These are phyloP conservation scores for Diprion similis DNA, from an alignment of 1,140 invertebrate genomes.

Conservation along the genomic window DNA sequence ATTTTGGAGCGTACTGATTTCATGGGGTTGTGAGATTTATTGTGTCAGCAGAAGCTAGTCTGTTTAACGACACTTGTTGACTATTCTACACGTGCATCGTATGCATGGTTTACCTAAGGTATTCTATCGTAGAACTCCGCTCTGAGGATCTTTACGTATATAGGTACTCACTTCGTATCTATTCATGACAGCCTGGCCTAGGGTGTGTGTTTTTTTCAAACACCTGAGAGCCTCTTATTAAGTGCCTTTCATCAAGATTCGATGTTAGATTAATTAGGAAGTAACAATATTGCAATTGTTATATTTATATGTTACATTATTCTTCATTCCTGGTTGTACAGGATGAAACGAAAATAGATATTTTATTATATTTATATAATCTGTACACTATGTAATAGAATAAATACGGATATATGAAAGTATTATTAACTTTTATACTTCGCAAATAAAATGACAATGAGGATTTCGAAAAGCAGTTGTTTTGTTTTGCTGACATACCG, in stretches of 20 bases:
- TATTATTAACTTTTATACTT: constrained; percentile 21
- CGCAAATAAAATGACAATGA: neutral
- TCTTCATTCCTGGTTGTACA: constrained; percentile 46
- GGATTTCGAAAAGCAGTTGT: no score
- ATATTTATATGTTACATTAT: constrained; percentile 38
- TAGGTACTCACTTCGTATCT: constrained; percentile 17
- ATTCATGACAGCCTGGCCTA: constrained; percentile 13
- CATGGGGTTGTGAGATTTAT: neutral
- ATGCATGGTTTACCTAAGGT: no score
- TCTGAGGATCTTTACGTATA: constrained; percentile 10
- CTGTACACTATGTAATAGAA: constrained; percentile 1
- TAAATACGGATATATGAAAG: constrained; percentile 16
- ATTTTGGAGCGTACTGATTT: constrained; percentile 20
- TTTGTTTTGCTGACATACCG: no score
- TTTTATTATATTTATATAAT: constrained; percentile 45
- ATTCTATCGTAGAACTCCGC: neutral
- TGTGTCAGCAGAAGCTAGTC: neutral
- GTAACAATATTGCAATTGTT: constrained; percentile 25
- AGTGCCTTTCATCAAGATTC: constrained; percentile 22
- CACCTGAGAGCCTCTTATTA: constrained; percentile 12
- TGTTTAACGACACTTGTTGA: neutral
- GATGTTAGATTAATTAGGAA: constrained; percentile 7
- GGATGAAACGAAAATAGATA: constrained; percentile 34
- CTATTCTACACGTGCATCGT: neutral
- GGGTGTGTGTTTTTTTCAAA: neutral